phyloP scores from a whole-genome alignment of 2,797 vertebrate genomes.

The Tokudaia tokunoshimensis region DNA sequence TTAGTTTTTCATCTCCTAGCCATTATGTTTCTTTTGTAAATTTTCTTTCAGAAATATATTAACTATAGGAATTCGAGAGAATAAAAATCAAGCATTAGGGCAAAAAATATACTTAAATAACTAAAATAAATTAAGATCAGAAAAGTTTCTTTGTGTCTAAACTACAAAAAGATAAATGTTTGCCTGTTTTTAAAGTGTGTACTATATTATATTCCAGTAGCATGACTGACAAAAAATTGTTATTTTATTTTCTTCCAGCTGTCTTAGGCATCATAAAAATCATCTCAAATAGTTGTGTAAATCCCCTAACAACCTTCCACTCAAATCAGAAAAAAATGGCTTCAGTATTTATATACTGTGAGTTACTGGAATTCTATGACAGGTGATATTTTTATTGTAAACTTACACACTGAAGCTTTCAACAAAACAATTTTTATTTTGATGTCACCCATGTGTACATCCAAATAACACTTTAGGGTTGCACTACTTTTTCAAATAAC shows the following conservation, averaged over 20 bases:
- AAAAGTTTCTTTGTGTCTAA: background rate
- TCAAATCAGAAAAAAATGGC: constrained; percentile 66
- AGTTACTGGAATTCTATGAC: constrained; percentile 1
- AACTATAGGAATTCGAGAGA: background rate
- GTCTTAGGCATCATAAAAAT: constrained; percentile 63
- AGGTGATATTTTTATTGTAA: constrained; percentile 45
- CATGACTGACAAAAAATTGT: constrained; percentile 49
- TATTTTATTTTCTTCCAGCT: constrained; percentile 68
- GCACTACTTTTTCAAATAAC: constrained; percentile 17
- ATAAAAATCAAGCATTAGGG: background rate
- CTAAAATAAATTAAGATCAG: background rate
- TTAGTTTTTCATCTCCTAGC: background rate
- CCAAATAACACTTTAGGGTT: constrained; percentile 1
- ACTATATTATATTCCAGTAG: constrained; percentile 19
- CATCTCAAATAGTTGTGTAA: background rate
- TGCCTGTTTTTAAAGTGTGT: background rate
- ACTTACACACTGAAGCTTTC: background rate
- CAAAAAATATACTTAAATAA: background rate
- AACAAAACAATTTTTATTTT: constrained; percentile 48
- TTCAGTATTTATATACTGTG: constrained; percentile 21
- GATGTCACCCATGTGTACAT: background rate
- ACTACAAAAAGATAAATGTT: background rate
- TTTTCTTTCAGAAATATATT: background rate
- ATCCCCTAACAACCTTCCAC: constrained; percentile 13
- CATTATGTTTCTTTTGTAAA: background rate